These are phyloP conservation scores for Drosophila athabasca DNA, from an alignment of 1,140 invertebrate species.

Conservation along the genomic window DNA sequence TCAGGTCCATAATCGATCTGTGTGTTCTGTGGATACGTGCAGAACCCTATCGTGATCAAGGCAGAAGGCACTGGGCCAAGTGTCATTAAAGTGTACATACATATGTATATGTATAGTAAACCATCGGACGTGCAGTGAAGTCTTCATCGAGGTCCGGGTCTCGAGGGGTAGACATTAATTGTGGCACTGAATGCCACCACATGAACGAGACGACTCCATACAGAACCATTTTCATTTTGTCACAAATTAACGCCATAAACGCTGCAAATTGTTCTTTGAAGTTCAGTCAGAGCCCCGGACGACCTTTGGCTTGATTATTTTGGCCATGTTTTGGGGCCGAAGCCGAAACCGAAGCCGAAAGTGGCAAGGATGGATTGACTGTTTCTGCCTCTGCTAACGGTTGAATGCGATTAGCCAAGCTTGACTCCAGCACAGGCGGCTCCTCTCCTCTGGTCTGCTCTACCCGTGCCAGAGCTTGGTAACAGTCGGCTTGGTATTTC, in stretches of 20 bases:
- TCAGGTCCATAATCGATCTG: conserved; percentile 27
- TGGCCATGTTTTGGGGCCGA: conserved; percentile 59
- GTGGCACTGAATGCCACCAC: conserved; percentile 59
- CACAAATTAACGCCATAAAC: conserved; percentile 59
- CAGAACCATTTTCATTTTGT: conserved; percentile 65
- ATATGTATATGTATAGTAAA: background rate
- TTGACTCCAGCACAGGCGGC: conserved; percentile 16
- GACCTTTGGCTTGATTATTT: conserved; percentile 71
- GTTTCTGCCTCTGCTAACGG: conserved; percentile 27
- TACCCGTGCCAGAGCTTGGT: conserved; percentile 30
- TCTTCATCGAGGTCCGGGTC: conserved; percentile 43
- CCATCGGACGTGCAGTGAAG: conserved; percentile 50
- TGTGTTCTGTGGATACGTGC: conserved; percentile 15
- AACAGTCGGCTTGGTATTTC: conserved; percentile 46
- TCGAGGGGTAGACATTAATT: conserved; percentile 43
- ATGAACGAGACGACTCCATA: conserved; percentile 31
- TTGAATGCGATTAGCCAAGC: conserved; percentile 50
- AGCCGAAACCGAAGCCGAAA: conserved; percentile 30
- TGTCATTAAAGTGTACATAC: conserved; percentile 15
- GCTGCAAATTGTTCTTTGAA: conserved; percentile 66
- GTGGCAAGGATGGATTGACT: conserved; percentile 39
- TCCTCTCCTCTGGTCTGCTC: background rate
- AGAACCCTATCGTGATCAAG: conserved; percentile 32
- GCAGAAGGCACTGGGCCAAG: conserved; percentile 21
- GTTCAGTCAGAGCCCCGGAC: conserved; percentile 43